A percentile compares a stretch with the other conserved stretches of the same genome.
Evolutionary conservation across 1,140 invertebrate genomes (phyloP).

Genomic region (Chironomus striatipennis): DNA sequence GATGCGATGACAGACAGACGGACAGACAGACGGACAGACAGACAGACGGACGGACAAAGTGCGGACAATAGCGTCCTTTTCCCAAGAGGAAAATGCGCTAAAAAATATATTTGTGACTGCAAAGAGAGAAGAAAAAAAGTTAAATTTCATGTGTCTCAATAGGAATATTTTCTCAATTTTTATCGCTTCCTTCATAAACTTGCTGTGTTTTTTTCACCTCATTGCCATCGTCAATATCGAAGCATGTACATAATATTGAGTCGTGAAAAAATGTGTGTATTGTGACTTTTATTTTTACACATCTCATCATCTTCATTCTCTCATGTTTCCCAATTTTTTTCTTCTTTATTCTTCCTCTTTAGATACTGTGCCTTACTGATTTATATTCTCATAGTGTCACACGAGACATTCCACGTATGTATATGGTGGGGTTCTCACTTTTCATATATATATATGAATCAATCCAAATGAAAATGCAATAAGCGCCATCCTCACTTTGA

Average conservation of each 20-base stretch:
- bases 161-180: constrained; percentile 14
- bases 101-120: background rate
- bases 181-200: constrained; percentile 1
- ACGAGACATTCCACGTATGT: background rate
- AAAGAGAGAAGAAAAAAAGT: background rate
- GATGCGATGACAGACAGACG: too few relatives aligned
- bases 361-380: background rate
- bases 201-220: background rate
- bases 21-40: too few relatives aligned
- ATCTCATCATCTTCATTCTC: background rate
- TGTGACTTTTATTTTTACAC: background rate
- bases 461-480: too few relatives aligned
- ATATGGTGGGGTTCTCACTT: background rate
- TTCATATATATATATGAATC: background rate
- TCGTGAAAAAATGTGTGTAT: background rate
- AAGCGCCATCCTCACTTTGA: too few relatives aligned
- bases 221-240: background rate
- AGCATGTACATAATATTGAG: background rate
- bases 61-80: too few relatives aligned
- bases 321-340: too few relatives aligned
- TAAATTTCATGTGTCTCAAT: background rate
- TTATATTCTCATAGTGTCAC: background rate
- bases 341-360: too few relatives aligned
- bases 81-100: too few relatives aligned
- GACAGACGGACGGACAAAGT: too few relatives aligned